These are phyloP conservation scores for Ectemnius cavifrons DNA, from an alignment of 2,888 invertebrate species.

Conservation along the genomic window DNA sequence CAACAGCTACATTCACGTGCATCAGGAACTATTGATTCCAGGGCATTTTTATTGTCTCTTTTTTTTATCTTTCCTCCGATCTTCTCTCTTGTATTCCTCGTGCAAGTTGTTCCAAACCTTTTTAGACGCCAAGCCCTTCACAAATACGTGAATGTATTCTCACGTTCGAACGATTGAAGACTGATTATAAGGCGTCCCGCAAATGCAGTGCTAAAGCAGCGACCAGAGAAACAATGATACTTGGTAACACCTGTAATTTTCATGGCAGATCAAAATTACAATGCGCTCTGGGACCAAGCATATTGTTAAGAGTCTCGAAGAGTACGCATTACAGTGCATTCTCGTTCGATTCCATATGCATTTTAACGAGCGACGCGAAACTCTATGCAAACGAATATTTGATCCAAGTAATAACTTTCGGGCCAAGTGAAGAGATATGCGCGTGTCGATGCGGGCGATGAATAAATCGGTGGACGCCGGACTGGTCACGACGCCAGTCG, in stretches of 20 bases:
- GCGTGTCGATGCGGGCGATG: slow-evolving; percentile 13
- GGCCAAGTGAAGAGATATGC: slow-evolving; percentile 1
- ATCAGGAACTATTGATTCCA: slow-evolving; percentile 50
- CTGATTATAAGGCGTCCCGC: slow-evolving; percentile 12
- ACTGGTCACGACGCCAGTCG: neutral
- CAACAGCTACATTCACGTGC: slow-evolving; percentile 41
- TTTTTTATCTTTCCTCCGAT: neutral
- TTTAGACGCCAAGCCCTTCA: neutral
- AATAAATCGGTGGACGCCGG: neutral
- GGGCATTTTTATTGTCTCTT: slow-evolving; percentile 46
- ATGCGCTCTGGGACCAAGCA: slow-evolving; percentile 5
- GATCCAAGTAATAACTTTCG: slow-evolving; percentile 41
- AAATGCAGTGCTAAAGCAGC: slow-evolving; percentile 41
- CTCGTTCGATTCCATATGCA: slow-evolving; percentile 47
- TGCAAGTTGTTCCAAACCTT: slow-evolving; percentile 29
- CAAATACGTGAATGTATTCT: slow-evolving; percentile 13
- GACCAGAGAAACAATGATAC: slow-evolving; percentile 7
- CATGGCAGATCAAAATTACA: slow-evolving; percentile 25
- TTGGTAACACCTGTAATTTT: slow-evolving; percentile 38
- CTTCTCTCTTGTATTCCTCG: slow-evolving; percentile 37
- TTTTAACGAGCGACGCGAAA: slow-evolving; percentile 50
- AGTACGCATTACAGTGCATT: slow-evolving; percentile 33
- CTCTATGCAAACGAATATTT: slow-evolving; percentile 52
- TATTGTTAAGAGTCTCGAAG: slow-evolving; percentile 29
- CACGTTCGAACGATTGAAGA: slow-evolving; percentile 14